Evolutionary conservation across 1,140 invertebrate genomes (phyloP).

Genomic region (Saccostrea echinata): DNA sequence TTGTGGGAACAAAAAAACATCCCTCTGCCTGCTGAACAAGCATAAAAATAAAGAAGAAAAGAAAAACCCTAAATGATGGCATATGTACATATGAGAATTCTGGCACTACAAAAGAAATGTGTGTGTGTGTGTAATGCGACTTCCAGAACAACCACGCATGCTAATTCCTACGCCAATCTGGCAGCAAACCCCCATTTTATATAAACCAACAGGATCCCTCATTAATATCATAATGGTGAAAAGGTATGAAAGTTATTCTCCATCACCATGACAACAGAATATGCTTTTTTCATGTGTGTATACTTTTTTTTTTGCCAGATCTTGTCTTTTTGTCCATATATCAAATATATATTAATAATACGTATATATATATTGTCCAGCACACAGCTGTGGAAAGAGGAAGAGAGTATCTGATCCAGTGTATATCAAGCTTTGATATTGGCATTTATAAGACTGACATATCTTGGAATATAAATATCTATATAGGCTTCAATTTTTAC

Average conservation of each 20-base stretch:
- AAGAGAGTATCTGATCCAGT: too few relatives aligned
- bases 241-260: constrained; percentile 32
- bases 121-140: not conserved
- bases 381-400: too few relatives aligned
- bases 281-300: not conserved
- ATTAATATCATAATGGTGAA: constrained; percentile 39
- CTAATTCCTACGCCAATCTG: not conserved
- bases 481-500: too few relatives aligned
- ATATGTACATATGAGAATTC: constrained; percentile 10
- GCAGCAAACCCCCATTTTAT: not conserved
- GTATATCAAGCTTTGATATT: too few relatives aligned
- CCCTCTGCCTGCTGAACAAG: not conserved
- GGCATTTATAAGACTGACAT: too few relatives aligned
- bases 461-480: too few relatives aligned
- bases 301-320: not conserved
- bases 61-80: not conserved
- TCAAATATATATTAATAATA: too few relatives aligned
- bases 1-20: too few relatives aligned
- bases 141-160: not conserved
- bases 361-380: too few relatives aligned
- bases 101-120: not conserved
- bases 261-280: constrained; percentile 18
- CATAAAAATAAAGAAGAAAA: not conserved
- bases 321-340: too few relatives aligned
- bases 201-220: constrained; percentile 13